Base-by-base conservation (phyloP, 2,113 vertebrate species). In the Colaptes auratus region DNA sequence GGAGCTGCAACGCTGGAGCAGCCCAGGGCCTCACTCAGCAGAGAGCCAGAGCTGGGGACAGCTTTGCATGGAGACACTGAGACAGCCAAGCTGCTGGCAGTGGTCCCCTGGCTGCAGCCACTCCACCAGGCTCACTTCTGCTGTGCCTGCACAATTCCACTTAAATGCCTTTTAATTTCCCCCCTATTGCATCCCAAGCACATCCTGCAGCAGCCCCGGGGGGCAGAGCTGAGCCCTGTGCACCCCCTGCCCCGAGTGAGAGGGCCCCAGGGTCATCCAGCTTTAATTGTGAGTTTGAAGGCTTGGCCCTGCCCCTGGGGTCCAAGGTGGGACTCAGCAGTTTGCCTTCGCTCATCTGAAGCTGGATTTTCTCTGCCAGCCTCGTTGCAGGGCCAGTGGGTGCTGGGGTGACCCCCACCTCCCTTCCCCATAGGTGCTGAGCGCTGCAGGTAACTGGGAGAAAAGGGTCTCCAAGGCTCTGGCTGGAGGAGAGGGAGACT, bases 181-280 rank as follows among this genome's bases (percentile, higher is more conserved):
- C 36, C 33, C 48, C 64, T 60, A 0, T 20, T 25, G 19, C 71
- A 58, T 42, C 53, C 53, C 2, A 0, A 82, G n/a, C 64, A 16
- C 4, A 0, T 1, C 2, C 44, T 24, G 53, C 4, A 0, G 53
- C 3, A 0, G 25, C 15, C n/a, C 48, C 20, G 0, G 0, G 1
- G 33, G 31, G 35, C 60, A 63, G 28, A 79, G 35, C 50, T 0
- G 1, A 60, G 59, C 28, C 58, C 42, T 6, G 9, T 23, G 24
- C 56, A 58, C 35, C 42, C 72, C 19, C 44, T 20, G 17, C 13
- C 3, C 46, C 1, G 2, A 31, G 36, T 9, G 2, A 77, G 55
- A 50, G 1, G 9, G 23, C n/a, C 42, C 13, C 2, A 12, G 23
- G 4, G 35, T 39, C 39, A 39, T 39, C 39, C 39, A 39, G 5